phyloP scores from a whole-genome alignment of 2,797 vertebrate species.

The Eulemur coronatus region DNA sequence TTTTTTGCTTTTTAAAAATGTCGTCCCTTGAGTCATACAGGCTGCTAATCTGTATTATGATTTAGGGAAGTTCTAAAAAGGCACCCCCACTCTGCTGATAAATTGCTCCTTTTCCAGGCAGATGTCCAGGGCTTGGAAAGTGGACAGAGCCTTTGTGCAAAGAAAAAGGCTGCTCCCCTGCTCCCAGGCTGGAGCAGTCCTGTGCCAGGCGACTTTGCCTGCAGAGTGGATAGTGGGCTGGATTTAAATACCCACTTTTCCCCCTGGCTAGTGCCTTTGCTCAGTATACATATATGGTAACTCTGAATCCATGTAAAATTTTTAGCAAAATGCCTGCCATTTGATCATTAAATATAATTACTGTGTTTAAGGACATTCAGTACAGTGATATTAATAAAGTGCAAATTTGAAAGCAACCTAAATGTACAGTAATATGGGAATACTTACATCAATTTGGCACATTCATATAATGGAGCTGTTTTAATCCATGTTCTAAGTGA shows the following conservation, averaged over 20 bases:
- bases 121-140: neutral
- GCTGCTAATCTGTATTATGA: neutral
- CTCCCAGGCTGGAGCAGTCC: neutral
- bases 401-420: neutral
- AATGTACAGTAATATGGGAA: neutral
- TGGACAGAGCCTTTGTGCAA: neutral
- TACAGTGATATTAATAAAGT: neutral
- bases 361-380: neutral
- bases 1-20: too few relatives aligned
- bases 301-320: neutral
- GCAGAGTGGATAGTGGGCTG: neutral
- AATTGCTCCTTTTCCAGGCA: neutral
- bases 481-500: conserved; percentile 17
- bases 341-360: neutral
- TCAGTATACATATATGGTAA: neutral
- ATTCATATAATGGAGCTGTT: neutral
- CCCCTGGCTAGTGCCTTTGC: neutral
- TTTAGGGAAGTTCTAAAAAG: neutral
- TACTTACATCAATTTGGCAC: neutral
- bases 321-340: neutral
- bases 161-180: neutral
- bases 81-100: neutral
- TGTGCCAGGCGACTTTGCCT: neutral
- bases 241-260: neutral
- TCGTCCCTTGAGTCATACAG: too few relatives aligned